These are phyloP conservation scores for Mesochorus sp. DNA, from an alignment of 2,888 invertebrate genomes.

Conservation along the genomic window DNA sequence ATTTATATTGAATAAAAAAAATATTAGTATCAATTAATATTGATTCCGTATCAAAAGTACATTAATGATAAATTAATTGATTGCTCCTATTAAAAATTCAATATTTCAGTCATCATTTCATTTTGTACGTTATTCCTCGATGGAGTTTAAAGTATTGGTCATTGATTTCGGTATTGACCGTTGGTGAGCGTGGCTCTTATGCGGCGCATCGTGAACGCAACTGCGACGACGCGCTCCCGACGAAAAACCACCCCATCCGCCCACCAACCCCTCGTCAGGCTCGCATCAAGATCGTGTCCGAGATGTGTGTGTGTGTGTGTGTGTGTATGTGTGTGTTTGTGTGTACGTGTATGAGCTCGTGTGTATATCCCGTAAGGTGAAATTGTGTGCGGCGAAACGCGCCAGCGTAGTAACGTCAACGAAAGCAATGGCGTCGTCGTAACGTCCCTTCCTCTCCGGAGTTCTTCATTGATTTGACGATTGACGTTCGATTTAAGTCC, in stretches of 20 bases:
- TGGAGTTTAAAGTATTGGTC: conserved; percentile 47
- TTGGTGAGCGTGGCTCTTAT: conserved; percentile 49
- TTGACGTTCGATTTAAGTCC: conserved; percentile 66
- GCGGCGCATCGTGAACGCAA: conserved; percentile 31
- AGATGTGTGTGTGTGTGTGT: conserved; percentile 23
- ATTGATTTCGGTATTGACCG: conserved; percentile 74
- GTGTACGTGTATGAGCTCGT: neutral
- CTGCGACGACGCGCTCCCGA: conserved; percentile 43
- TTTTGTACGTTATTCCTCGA: too few species aligned
- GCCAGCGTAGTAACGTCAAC: conserved; percentile 55
- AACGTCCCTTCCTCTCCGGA: conserved; percentile 54
- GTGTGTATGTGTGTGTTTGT: conserved; percentile 2
- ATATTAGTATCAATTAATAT: too few species aligned
- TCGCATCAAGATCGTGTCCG: conserved; percentile 26
- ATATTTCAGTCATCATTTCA: too few species aligned
- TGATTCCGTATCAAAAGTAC: too few species aligned
- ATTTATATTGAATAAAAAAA: too few species aligned
- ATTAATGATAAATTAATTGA: too few species aligned
- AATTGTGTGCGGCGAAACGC: conserved; percentile 42
- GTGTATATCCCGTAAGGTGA: conserved; percentile 1
- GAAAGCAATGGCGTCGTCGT: conserved; percentile 59
- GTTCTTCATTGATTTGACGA: conserved; percentile 66
- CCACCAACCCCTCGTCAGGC: neutral
- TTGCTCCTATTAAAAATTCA: too few species aligned
- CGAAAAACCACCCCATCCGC: conserved; percentile 30